Base-by-base conservation (phyloP, 2,888 invertebrate genomes). In the Galerucella calmariensis region DNA sequence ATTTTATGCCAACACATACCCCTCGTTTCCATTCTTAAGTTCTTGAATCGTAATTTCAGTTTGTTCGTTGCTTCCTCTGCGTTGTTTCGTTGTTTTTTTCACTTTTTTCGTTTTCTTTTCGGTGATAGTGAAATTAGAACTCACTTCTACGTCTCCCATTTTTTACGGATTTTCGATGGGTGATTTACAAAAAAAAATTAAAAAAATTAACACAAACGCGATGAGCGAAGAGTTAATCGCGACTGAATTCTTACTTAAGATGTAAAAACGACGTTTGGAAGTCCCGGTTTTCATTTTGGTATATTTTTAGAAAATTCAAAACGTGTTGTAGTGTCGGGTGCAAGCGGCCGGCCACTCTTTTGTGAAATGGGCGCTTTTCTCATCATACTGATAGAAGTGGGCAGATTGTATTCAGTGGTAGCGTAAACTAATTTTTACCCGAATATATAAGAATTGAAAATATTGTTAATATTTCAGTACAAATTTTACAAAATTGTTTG, bases 141-240 rank as follows among this genome's bases (percentile, higher is more conserved):
- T 94, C 81, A 94, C 92, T 89, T 96, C 96, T 85, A 96, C 95
- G 91, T 96, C 96, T 88, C 95, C 96, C 96, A 96, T 96, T 89
- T 65, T 71, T 41, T 41, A 41, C 63, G 63, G 63, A 63, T 63
- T 63, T 65, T 65, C 46, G 73, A 62, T 3, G 35, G 53, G 56
- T 59, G 56, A 48, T 62, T 51, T 61, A 48, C 59, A 16, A 41
- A 69, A 24, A 73, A 67, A 73, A 70, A 79, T 41, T 75, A 73
- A 70, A 80, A 77, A 77, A 79, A 78, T 79, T 56, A 76, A 79
- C 79, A 77, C 77, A 73, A 73, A 73, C 72, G 70, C 71, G 69
- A 51, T 70, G 78, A 51, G 71, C 75, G 65, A 67, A 41, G 76
- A 71, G 73, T 75, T 56, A 70, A 71, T 68, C 77, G 79, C 82